These are phyloP conservation scores for Parnassius orleans DNA, from an alignment of 2,888 invertebrate genomes.

Conservation along the genomic window DNA sequence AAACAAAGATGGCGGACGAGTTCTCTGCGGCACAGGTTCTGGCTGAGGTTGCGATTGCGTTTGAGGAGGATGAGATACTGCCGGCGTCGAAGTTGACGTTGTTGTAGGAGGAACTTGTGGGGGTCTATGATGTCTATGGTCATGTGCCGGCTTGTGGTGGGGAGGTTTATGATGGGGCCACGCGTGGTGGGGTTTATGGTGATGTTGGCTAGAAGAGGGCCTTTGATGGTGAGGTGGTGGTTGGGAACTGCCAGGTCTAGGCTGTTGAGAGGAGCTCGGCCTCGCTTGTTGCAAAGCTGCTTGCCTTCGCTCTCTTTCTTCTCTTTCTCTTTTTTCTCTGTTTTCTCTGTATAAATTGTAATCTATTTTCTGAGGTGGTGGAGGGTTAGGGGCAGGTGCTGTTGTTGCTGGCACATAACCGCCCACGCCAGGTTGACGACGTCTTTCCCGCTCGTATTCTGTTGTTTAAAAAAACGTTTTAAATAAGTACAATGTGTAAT, in stretches of 20 bases:
- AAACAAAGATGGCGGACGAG: slow-evolving; percentile 82
- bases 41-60: slow-evolving; percentile 24
- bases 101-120: slow-evolving; percentile 35
- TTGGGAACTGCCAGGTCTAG: slow-evolving; percentile 37
- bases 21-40: slow-evolving; percentile 47
- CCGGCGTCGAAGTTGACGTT: slow-evolving; percentile 32
- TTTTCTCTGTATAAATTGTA: slow-evolving; percentile 82
- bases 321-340: slow-evolving; percentile 80
- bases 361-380: slow-evolving; percentile 76
- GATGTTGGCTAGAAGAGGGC: slow-evolving; percentile 58
- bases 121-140: slow-evolving; percentile 41
- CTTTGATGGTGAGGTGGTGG: slow-evolving; percentile 55
- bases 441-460: slow-evolving; percentile 75
- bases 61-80: slow-evolving; percentile 34
- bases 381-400: slow-evolving; percentile 49
- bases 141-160: slow-evolving; percentile 55
- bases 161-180: slow-evolving; percentile 65
- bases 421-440: slow-evolving; percentile 64
- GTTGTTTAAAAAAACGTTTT: slow-evolving; percentile 22
- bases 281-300: slow-evolving; percentile 47
- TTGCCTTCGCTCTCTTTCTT: slow-evolving; percentile 75
- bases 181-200: slow-evolving; percentile 60
- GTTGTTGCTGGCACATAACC: slow-evolving; percentile 69
- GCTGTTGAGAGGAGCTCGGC: slow-evolving; percentile 29
- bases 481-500: background rate